phyloP scores from a whole-genome alignment of 23 tunicate species.

The Botrylloides violaceus region DNA sequence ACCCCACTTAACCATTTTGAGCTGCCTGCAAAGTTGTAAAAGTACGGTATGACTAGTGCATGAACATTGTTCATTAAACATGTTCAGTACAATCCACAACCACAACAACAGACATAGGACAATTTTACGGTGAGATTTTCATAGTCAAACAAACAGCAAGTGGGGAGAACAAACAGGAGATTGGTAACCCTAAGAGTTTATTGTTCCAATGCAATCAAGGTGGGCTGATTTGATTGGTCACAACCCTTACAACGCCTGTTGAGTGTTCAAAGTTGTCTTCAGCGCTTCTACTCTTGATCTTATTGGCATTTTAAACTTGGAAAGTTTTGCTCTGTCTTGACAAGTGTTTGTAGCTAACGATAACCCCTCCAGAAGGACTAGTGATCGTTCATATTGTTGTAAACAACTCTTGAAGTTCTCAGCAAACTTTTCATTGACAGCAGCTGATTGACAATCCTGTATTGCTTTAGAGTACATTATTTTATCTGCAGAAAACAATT shows the following conservation, averaged over 20 bases:
- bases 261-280: not conserved
- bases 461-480: conserved; percentile 17
- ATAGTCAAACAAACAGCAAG: too few relatives aligned
- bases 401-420: conserved; percentile 50
- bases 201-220: too few relatives aligned
- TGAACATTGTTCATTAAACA: too few relatives aligned
- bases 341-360: conserved; percentile 42
- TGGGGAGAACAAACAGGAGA: too few relatives aligned
- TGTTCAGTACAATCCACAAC: too few relatives aligned
- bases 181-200: too few relatives aligned
- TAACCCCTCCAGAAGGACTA: conserved; percentile 50
- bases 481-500: conserved; percentile 60
- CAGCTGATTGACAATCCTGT: conserved; percentile 22
- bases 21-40: too few relatives aligned
- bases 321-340: conserved; percentile 42
- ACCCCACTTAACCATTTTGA: too few relatives aligned
- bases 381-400: conserved; percentile 35
- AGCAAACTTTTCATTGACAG: conserved; percentile 70
- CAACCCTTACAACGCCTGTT: not conserved
- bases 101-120: too few relatives aligned
- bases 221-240: too few relatives aligned
- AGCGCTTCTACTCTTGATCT: not conserved
- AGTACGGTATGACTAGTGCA: too few relatives aligned
- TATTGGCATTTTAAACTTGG: conserved; percentile 33
- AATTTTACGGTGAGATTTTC: too few relatives aligned